Evolutionary conservation across 2,797 vertebrate species (phyloP).

Genomic region (Parauchenoglanis ngamensis): DNA sequence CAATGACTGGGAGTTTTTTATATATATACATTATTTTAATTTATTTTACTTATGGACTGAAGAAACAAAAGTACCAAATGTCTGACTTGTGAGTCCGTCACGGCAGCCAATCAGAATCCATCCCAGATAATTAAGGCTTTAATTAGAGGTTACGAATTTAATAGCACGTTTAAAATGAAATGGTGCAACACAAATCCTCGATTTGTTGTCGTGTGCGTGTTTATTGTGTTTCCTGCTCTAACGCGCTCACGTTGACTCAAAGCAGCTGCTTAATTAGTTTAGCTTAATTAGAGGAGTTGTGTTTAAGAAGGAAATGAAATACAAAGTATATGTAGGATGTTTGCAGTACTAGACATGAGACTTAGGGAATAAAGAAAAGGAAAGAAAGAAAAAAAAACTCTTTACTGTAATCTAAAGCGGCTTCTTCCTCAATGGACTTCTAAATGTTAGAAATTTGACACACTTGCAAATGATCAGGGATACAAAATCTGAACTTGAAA

Average conservation of each 20-base stretch:
- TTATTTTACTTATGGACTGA: too few species aligned
- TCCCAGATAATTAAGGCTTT: not conserved
- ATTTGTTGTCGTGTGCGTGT: too few species aligned
- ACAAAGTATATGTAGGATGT: not conserved
- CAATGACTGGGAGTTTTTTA: too few species aligned
- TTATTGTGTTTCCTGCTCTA: not conserved
- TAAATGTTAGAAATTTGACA: constrained; percentile 49
- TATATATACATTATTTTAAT: too few species aligned
- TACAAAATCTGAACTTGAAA: constrained; percentile 22
- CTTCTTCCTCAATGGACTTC: not conserved
- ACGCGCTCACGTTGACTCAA: not conserved
- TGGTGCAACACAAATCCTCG: not conserved
- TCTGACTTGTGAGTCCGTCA: not conserved
- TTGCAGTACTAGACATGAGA: not conserved
- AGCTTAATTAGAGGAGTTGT: not conserved
- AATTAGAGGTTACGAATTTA: not conserved
- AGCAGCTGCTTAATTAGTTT: not conserved
- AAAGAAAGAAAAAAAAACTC: not conserved
- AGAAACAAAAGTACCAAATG: not conserved
- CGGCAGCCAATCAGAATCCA: not conserved
- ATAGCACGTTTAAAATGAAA: not conserved
- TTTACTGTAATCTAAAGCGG: not conserved
- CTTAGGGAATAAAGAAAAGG: not conserved
- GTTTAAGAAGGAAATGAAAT: not conserved
- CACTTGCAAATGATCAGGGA: constrained; percentile 28